Base-by-base conservation (phyloP, 2,888 invertebrate species). In the Ptilodon capucinus region DNA sequence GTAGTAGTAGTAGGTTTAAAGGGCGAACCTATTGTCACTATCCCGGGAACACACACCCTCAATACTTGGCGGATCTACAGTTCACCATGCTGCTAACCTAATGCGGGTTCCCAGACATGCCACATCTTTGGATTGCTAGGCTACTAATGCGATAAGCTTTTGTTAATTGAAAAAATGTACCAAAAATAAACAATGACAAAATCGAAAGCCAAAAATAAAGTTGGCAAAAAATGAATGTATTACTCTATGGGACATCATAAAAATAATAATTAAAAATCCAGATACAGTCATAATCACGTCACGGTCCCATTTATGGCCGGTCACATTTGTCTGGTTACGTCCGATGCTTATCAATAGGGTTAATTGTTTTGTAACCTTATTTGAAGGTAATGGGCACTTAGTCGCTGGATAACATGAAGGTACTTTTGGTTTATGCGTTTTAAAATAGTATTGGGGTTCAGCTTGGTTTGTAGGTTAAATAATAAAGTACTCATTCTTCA, bases 301-400 rank as follows among this genome's bases (percentile, higher is more conserved):
- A 51, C 11, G 35, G 19, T 11, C 5, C 44, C 44, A 25, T 53
- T 46, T 35, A 13, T 8, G 42, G 43, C 34, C 23, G 39, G 39
- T 28, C 30, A 39, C 32, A 40, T 28, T 17, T 23, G 36, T 32
- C 54, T 51, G 55, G 48, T 50, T 45, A 46, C 53, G 56, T 50
- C 46, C 44, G 60, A 61, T 64, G 40, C 54, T 58, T 62, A 72
- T 67, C 65, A 62, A 54, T 46, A 51, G 53, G 60, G 65, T 63
- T 71, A 68, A 68, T 64, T 45, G 56, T 39, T 49, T 44, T 43
- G 18, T 55, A 30, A 23, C 72, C 65, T 53, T 69, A 44, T 62
- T 47, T 25, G 70, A 28, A n/a, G 46, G 44, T 57, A 57, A 63
- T 67, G 61, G 62, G 56, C 50, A 59, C 54, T 70, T 66, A 46